Base-by-base conservation (phyloP, 2,797 vertebrate species). In the Urophycis tenuis region DNA sequence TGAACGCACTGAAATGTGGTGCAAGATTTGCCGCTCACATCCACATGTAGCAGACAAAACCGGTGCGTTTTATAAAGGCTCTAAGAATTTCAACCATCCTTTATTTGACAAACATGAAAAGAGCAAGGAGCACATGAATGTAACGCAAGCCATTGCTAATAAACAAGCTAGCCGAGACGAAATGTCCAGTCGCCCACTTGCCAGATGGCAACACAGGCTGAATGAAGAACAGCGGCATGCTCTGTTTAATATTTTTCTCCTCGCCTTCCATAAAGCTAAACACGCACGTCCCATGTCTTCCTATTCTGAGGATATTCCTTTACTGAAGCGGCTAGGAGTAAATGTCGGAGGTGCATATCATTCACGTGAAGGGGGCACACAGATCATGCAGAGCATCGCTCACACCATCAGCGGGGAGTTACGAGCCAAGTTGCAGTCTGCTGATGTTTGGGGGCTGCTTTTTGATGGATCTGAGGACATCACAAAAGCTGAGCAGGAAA, bases 331-430 rank as follows among this genome's bases (percentile, higher is more conserved):
- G 74, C 75, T 80, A 25, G 75, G 75, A 77, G 75, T 80, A 22
- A 80, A 80, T 72, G 72, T 74, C 60, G 60, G 79, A 53, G 73
- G 72, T 74, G 72, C 75, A 32, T 77, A 73, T 74, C 35, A 77
- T 77, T 80, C 75, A 80, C 45, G 67, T 49, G 75, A 80, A 77
- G 72, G 60, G 72, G 72, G 36, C 33, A 67, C 60, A n/a, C n/a
- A n/a, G 41, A 75, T 71, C 19, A 49, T 12, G 64, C 64, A 69
- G n/a, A 69, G 14, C 17, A 49, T 49, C 14, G 45, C 39, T 4
- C 39, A 41, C 17, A 49, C 45, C 14, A 49, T 49, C 14, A 49
- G 45, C 17, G 14, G 14, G 45, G 17, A 49, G 2, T 49, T 49
- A 17, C 1, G 45, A 19, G 45, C 1, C 17, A 49, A 49, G 45